phyloP scores from a whole-genome alignment of 2,113 vertebrate genomes.

The Xiphophorus hellerii region DNA sequence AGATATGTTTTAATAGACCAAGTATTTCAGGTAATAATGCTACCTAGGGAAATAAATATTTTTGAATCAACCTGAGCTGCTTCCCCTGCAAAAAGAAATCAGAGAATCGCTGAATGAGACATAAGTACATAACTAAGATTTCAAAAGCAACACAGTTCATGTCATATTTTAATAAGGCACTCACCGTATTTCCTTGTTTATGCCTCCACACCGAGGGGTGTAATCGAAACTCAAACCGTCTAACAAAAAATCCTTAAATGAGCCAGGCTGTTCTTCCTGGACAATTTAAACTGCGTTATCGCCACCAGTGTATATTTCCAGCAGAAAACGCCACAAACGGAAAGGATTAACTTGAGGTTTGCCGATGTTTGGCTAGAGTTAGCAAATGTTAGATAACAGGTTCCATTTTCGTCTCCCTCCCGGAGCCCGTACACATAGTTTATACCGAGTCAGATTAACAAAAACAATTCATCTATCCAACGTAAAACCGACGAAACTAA shows the following conservation, averaged over 20 bases:
- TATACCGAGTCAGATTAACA: not conserved
- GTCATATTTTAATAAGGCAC: not conserved
- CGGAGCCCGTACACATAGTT: not conserved
- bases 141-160: not conserved
- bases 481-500: not conserved
- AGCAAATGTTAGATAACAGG: constrained; percentile 35
- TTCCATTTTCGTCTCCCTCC: not conserved
- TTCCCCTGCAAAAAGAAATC: not conserved
- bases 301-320: not conserved
- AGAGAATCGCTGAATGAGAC: not conserved
- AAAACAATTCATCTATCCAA: not conserved
- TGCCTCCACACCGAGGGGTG: not conserved
- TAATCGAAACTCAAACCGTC: not conserved
- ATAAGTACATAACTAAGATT: not conserved
- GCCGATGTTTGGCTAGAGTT: constrained; percentile 35
- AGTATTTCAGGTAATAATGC: no score
- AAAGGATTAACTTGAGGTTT: constrained; percentile 52
- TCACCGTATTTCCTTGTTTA: constrained; percentile 17
- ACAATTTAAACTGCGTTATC: not conserved
- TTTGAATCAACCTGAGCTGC: not conserved
- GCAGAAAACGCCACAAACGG: constrained; percentile 2
- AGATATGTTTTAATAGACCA: not conserved
- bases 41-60: no score
- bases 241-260: constrained; percentile 6
- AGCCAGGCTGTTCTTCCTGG: not conserved